Percentiles rank a stretch among this genome's conserved stretches.
Conservation (phyloP, 2,888 invertebrate species). For the Pycnomerus fuliginosus region DNA sequence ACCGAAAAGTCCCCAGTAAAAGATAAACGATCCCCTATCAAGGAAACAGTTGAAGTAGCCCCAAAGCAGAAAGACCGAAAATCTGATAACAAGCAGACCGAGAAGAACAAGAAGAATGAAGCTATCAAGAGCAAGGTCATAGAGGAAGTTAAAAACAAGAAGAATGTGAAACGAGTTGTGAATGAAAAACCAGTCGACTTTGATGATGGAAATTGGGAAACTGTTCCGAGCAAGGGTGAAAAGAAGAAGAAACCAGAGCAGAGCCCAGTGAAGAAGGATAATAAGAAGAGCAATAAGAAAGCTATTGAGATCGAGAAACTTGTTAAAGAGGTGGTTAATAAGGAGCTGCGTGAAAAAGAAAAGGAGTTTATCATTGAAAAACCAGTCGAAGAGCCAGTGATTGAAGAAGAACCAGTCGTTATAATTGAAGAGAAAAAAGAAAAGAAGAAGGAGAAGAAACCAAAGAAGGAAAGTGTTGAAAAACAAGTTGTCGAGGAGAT, state of each 20-base stretch:
- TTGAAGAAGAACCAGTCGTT: conserved; percentile 32
- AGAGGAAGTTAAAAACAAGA: conserved; percentile 60
- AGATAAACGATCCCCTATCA: conserved; percentile 55
- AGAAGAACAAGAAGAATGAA: conserved; percentile 56
- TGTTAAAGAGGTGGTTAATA: conserved; percentile 56
- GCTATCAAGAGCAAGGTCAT: conserved; percentile 44
- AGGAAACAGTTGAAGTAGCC: conserved; percentile 53
- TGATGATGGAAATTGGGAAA: conserved; percentile 76
- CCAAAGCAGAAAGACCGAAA: conserved; percentile 51
- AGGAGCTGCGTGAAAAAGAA: conserved; percentile 51
- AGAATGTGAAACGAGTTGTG: conserved; percentile 59
- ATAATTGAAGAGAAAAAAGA: conserved; percentile 41
- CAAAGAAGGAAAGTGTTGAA: conserved; percentile 44
- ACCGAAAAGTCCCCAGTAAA: conserved; percentile 60
- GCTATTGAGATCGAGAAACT: conserved; percentile 53
- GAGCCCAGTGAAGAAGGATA: conserved; percentile 50
- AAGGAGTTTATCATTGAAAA: conserved; percentile 33
- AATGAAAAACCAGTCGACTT: conserved; percentile 70
- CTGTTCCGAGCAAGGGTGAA: conserved; percentile 67
- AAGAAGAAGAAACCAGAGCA: conserved; percentile 64
- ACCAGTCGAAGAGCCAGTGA: conserved; percentile 34
- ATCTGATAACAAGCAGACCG: conserved; percentile 53
- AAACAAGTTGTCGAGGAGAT: conserved; percentile 15
- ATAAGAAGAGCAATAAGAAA: conserved; percentile 47
- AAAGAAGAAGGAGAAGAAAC: conserved; percentile 47